Conservation (phyloP, 1,140 invertebrate species). For the Augochlora pura region DNA sequence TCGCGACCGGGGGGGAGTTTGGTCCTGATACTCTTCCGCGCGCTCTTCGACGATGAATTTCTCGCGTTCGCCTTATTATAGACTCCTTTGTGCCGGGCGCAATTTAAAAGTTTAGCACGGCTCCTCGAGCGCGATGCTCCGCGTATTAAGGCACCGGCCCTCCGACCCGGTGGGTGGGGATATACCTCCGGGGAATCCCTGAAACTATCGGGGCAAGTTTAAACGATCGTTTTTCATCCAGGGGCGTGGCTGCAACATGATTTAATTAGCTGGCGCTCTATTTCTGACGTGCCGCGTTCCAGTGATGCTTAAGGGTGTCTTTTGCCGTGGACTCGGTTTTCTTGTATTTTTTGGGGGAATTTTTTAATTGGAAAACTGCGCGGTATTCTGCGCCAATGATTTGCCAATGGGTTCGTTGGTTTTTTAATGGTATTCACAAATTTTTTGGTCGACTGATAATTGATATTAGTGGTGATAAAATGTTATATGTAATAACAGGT, state of each 20-base stretch:
- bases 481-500: no score
- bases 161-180: no score
- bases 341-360: no score
- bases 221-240: slow-evolving; percentile 42
- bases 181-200: not conserved
- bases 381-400: not conserved
- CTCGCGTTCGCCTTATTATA: slow-evolving; percentile 36
- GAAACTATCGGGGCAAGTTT: slow-evolving; percentile 45
- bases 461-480: no score
- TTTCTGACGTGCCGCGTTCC: not conserved
- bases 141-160: slow-evolving; percentile 33
- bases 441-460: no score
- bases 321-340: no score
- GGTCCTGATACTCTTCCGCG: no score
- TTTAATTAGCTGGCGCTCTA: slow-evolving; percentile 35
- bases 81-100: slow-evolving; percentile 39
- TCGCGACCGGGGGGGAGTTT: no score
- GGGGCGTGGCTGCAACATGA: slow-evolving; percentile 27
- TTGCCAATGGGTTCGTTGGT: no score
- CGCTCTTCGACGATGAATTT: slow-evolving; percentile 33
- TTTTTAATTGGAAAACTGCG: no score
- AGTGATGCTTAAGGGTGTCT: no score
- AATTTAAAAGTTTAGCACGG: slow-evolving; percentile 52
- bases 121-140: not conserved
- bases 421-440: no score